Evolutionary conservation across 2,888 invertebrate species (phyloP).

Genomic region (Acanthosepion esculentum): DNA sequence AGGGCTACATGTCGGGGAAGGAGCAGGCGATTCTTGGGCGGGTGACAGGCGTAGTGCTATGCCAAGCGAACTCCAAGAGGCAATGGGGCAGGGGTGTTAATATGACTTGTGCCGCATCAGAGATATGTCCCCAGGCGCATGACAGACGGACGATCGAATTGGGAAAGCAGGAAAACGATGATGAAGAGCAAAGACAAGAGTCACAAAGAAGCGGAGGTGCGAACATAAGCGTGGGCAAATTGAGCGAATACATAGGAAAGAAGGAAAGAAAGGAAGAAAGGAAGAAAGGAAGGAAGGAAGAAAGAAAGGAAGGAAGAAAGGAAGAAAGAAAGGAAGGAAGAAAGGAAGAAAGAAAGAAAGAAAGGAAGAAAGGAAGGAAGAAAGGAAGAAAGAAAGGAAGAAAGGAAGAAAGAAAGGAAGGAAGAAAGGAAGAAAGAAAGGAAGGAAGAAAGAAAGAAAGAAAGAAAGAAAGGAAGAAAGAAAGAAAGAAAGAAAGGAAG

Average conservation of each 20-base stretch:
- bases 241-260: neutral
- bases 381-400: neutral
- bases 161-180: neutral
- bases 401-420: neutral
- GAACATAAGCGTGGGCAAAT: no score
- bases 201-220: neutral
- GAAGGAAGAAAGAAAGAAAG: neutral
- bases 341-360: neutral
- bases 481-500: neutral
- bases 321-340: no score
- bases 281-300: no score
- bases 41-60: neutral
- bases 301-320: no score
- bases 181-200: no score
- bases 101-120: constrained; percentile 18
- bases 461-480: neutral
- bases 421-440: no score
- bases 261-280: neutral
- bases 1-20: neutral
- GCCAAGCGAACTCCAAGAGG: neutral
- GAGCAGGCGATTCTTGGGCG: neutral
- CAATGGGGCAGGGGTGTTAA: neutral
- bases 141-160: neutral
- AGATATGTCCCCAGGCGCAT: neutral
- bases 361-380: neutral